These are phyloP conservation scores for Tragopan temminckii DNA, from an alignment of 2,797 vertebrate genomes.

Conservation along the genomic window DNA sequence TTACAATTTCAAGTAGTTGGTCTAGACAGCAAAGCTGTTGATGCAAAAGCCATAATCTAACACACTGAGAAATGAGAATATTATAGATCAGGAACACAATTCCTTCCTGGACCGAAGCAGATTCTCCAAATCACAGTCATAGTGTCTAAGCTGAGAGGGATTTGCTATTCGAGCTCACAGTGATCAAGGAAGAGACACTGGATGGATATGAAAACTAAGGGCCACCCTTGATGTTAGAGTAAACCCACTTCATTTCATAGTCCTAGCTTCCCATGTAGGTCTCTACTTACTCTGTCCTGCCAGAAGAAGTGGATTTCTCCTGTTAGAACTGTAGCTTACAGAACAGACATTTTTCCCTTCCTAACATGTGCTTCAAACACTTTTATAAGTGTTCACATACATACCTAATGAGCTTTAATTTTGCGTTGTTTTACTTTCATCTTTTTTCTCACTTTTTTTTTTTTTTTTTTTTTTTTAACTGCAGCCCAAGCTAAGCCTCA, in stretches of 20 bases:
- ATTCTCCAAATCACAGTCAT: background rate
- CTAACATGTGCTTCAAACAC: background rate
- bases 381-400: background rate
- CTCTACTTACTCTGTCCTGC: background rate
- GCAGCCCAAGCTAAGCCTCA: background rate
- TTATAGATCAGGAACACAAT: background rate
- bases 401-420: background rate
- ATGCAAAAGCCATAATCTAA: background rate
- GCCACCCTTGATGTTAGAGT: fast-evolving
- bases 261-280: background rate
- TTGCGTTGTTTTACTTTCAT: background rate
- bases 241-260: background rate
- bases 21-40: constrained; percentile 69
- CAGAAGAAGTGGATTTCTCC: background rate
- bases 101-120: background rate
- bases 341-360: background rate
- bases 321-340: background rate
- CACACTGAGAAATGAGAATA: background rate
- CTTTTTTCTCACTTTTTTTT: fast-evolving
- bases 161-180: background rate
- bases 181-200: background rate
- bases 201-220: background rate
- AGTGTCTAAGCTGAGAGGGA: background rate
- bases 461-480: background rate
- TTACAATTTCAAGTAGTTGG: constrained; percentile 55